A percentile compares a stretch with the other conserved stretches of the same genome.
Evolutionary conservation across 2,113 vertebrate species (phyloP).

Genomic region (Danio rerio): DNA sequence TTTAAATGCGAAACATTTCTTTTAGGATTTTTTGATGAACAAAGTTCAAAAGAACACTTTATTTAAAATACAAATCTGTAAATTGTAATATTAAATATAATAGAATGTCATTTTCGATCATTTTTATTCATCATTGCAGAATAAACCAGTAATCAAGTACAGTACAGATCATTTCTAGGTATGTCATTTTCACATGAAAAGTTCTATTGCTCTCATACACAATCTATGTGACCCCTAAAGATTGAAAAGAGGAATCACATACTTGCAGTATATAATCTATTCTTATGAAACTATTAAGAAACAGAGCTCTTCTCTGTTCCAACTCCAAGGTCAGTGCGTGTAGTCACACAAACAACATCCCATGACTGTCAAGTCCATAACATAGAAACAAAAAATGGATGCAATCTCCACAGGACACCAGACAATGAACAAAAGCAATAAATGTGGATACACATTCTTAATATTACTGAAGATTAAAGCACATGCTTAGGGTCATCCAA

Average conservation of each 20-base stretch:
- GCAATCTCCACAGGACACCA: neutral
- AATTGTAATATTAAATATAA: neutral
- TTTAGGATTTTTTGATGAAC: neutral
- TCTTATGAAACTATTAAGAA: neutral
- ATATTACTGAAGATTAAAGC: neutral
- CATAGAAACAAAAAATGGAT: conserved; percentile 22
- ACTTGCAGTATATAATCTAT: neutral
- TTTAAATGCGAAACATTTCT: neutral
- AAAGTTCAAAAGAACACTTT: neutral
- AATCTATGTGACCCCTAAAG: neutral
- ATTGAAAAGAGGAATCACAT: neutral
- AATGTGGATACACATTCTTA: neutral
- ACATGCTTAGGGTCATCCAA: neutral
- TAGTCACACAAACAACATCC: conserved; percentile 18
- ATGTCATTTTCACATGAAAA: neutral
- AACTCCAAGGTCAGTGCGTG: conserved; percentile 10
- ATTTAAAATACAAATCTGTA: neutral
- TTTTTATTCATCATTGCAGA: neutral
- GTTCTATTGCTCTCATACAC: neutral
- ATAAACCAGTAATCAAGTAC: neutral
- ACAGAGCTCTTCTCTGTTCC: conserved; percentile 10
- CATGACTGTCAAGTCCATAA: neutral
- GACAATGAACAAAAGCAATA: conserved; percentile 4
- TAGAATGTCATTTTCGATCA: neutral
- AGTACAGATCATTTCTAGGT: neutral